phyloP scores from a whole-genome alignment of 2,888 invertebrate species.

The Slavum lentiscoides region DNA sequence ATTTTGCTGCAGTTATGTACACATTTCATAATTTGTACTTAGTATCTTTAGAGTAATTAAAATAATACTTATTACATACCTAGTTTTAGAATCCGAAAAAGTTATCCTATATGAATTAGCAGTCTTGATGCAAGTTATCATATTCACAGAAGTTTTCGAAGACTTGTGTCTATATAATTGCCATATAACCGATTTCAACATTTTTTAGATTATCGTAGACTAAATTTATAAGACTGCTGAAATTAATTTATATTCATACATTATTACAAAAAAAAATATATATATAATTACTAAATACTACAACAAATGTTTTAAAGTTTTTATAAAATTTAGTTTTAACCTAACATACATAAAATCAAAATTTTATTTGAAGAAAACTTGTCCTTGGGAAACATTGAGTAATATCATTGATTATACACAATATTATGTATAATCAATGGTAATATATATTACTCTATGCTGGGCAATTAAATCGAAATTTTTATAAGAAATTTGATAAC shows the following conservation, averaged over 20 bases:
- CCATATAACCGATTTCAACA: slow-evolving; percentile 18
- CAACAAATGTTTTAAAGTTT: too few species aligned
- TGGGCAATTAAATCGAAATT: too few species aligned
- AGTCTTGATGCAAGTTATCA: slow-evolving; percentile 1
- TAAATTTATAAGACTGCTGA: not conserved
- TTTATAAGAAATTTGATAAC: too few species aligned
- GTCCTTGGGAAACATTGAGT: too few species aligned
- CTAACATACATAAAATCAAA: too few species aligned
- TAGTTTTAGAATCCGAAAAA: slow-evolving; percentile 56
- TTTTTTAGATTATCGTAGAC: not conserved
- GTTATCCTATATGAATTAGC: slow-evolving; percentile 47
- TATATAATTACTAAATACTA: too few species aligned
- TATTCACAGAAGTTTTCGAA: not conserved
- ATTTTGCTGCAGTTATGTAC: not conserved
- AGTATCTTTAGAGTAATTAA: not conserved
- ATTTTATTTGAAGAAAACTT: too few species aligned
- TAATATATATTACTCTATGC: too few species aligned
- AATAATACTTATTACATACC: slow-evolving; percentile 38
- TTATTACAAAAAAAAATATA: not conserved
- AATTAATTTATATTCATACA: not conserved
- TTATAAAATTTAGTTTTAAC: too few species aligned
- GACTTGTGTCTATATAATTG: slow-evolving; percentile 21
- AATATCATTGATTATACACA: too few species aligned
- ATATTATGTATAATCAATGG: too few species aligned
- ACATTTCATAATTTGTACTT: not conserved